A percentile compares a stretch with the other conserved stretches of the same genome.
These are phyloP conservation scores for Mobula birostris DNA, from an alignment of 2,113 vertebrate species.

Conservation along the genomic window DNA sequence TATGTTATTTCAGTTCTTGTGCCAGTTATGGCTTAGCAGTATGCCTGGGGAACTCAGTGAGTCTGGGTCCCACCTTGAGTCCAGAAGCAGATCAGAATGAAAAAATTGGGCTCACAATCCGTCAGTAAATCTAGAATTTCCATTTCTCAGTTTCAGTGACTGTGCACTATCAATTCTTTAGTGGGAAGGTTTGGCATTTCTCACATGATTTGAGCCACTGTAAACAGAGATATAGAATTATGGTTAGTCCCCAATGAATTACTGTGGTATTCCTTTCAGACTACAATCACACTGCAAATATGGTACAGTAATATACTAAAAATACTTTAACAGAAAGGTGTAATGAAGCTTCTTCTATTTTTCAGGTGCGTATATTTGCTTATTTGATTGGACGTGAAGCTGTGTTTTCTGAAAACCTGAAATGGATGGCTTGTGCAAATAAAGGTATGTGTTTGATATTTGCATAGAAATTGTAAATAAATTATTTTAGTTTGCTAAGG, in stretches of 20 bases:
- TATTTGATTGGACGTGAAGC: constrained; percentile 96
- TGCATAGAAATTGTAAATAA: constrained; percentile 39
- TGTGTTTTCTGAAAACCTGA: constrained; percentile 94
- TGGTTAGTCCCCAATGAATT: neutral
- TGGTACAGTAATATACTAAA: neutral
- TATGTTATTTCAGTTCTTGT: too few relatives aligned
- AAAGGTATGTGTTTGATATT: constrained; percentile 72
- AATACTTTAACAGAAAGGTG: neutral
- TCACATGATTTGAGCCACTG: neutral
- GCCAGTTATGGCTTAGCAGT: too few relatives aligned
- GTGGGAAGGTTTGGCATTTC: too few relatives aligned
- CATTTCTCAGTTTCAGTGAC: too few relatives aligned
- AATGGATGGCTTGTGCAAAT: constrained; percentile 99
- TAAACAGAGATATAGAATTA: neutral
- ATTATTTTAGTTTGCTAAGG: constrained; percentile 28
- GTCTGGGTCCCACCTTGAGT: too few relatives aligned
- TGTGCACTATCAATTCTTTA: too few relatives aligned
- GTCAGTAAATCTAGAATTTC: too few relatives aligned
- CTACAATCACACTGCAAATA: neutral
- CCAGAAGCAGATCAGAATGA: too few relatives aligned
- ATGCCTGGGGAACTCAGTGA: too few relatives aligned
- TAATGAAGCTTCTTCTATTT: constrained; percentile 41
- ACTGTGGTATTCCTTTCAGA: neutral
- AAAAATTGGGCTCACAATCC: too few relatives aligned
- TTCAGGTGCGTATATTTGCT: constrained; percentile 92